Conservation (phyloP, 2,113 vertebrate genomes). For the Tor tambroides region DNA sequence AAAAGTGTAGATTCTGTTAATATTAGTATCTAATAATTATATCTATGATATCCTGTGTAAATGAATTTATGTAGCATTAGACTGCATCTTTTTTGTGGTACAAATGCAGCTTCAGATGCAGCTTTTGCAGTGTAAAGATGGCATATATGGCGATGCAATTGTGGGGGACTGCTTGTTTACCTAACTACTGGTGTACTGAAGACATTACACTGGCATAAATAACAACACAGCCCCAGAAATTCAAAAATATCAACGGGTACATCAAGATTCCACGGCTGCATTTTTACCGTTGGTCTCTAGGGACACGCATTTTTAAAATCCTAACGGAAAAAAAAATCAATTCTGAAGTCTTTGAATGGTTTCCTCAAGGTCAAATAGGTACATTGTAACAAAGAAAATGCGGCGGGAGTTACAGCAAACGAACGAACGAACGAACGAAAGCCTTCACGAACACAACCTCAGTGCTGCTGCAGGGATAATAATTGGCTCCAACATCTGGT, state of each 20-base stretch:
- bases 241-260: neutral
- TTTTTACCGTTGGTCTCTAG: slow-evolving; percentile 7
- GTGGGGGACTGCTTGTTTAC: slow-evolving; percentile 21
- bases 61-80: neutral
- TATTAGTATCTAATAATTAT: no score
- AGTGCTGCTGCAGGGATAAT: slow-evolving; percentile 25
- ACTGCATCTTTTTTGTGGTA: neutral
- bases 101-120: neutral
- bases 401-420: slow-evolving; percentile 12
- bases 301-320: neutral
- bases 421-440: neutral
- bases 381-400: slow-evolving; percentile 44
- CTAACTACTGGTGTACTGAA: neutral
- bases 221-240: neutral
- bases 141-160: neutral
- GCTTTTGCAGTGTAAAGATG: slow-evolving; percentile 11
- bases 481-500: slow-evolving; percentile 50
- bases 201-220: neutral
- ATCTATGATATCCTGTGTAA: no score
- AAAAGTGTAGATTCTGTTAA: no score
- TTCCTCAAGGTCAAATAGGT: slow-evolving; percentile 53
- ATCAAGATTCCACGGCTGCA: neutral
- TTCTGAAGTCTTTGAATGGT: slow-evolving; percentile 29
- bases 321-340: slow-evolving; percentile 7
- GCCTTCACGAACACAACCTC: slow-evolving; percentile 9